Percentiles rank a stretch among this genome's conserved stretches.
phyloP scores from a whole-genome alignment of 1,140 invertebrate species.

The Vanessa tameamea region DNA sequence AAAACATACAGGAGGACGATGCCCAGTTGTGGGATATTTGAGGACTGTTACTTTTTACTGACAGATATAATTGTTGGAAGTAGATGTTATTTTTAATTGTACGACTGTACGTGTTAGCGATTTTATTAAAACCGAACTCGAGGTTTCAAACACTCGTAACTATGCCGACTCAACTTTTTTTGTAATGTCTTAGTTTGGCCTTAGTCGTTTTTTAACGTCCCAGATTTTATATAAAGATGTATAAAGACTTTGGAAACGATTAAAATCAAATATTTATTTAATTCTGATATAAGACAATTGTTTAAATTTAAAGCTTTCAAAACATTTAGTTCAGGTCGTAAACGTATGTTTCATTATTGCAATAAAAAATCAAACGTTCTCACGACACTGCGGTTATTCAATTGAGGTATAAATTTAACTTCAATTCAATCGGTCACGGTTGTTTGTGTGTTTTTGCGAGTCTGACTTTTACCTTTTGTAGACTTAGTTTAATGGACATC shows the following conservation, averaged over 20 bases:
- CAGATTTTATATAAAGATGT: slow-evolving; percentile 1
- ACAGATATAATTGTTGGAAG: not conserved
- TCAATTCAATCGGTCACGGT: slow-evolving; percentile 50
- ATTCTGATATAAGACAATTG: not conserved
- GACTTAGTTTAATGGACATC: not conserved
- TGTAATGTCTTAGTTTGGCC: slow-evolving; percentile 5
- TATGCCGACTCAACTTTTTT: not conserved
- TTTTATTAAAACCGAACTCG: not conserved
- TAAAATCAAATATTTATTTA: not conserved
- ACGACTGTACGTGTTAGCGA: too few relatives aligned
- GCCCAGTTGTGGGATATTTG: too few relatives aligned
- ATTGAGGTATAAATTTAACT: slow-evolving; percentile 43
- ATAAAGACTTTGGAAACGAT: not conserved
- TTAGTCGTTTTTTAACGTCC: not conserved
- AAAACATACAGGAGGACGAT: too few relatives aligned
- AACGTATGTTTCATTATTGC: not conserved
- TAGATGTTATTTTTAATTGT: not conserved
- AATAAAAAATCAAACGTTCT: slow-evolving; percentile 40
- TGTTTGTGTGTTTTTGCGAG: slow-evolving; percentile 41
- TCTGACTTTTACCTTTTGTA: slow-evolving; percentile 23
- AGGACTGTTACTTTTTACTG: too few relatives aligned
- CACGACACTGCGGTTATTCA: slow-evolving; percentile 50
- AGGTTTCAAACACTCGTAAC: not conserved
- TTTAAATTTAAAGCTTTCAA: not conserved
- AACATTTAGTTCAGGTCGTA: slow-evolving; percentile 1